Conservation (phyloP, 2,888 invertebrate species). For the Gortyna flavago region DNA sequence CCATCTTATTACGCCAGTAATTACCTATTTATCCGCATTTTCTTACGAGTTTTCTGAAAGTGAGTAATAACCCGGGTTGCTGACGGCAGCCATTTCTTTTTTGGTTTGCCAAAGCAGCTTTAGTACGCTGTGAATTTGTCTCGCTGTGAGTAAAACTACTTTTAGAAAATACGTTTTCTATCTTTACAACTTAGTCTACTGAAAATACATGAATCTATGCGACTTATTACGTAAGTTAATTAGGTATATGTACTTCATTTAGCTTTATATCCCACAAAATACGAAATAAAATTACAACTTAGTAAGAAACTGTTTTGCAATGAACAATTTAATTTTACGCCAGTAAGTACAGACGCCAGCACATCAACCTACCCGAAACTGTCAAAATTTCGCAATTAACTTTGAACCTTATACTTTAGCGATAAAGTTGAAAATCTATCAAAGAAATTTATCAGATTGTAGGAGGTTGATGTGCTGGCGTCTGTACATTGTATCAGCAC, state of each 20-base stretch:
- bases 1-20: constrained; percentile 80
- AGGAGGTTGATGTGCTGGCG: too few species aligned
- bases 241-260: too few species aligned
- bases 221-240: not conserved
- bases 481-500: constrained; percentile 35
- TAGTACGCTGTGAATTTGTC: not conserved
- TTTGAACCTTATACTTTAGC: too few species aligned
- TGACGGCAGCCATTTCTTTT: constrained; percentile 63
- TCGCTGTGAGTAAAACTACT: not conserved
- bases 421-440: too few species aligned
- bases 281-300: constrained; percentile 14
- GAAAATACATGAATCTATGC: not conserved
- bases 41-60: constrained; percentile 67
- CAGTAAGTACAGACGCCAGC: not conserved
- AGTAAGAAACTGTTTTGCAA: constrained; percentile 34
- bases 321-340: constrained; percentile 43
- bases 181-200: not conserved
- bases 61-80: constrained; percentile 62
- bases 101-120: constrained; percentile 41
- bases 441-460: too few species aligned
- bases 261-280: not conserved
- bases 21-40: constrained; percentile 80
- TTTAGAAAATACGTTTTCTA: not conserved
- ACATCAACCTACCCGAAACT: too few species aligned
- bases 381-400: too few species aligned